A percentile compares a stretch with the other conserved stretches of the same genome.
phyloP scores from a whole-genome alignment of 2,888 invertebrate genomes.

The Graphium colonna region DNA sequence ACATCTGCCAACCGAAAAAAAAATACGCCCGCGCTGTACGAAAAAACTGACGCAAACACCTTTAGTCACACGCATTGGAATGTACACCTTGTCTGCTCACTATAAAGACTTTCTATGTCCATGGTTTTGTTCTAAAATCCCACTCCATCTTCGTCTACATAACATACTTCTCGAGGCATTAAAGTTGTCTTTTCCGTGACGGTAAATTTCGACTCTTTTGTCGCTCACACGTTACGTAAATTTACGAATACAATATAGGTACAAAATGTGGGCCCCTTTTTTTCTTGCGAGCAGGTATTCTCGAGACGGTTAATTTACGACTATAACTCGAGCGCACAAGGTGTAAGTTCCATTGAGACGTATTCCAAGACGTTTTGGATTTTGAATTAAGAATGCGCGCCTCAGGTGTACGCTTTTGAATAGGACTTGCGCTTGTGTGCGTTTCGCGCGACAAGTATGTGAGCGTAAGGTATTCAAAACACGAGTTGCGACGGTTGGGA shows the following conservation, averaged over 20 bases:
- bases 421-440: conserved; percentile 19
- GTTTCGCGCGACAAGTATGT: background rate
- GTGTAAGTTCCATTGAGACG: conserved; percentile 4
- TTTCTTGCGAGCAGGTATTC: conserved; percentile 12
- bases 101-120: background rate
- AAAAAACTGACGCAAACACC: conserved; percentile 34
- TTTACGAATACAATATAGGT: background rate
- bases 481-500: conserved; percentile 3
- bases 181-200: background rate
- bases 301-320: background rate
- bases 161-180: background rate
- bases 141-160: background rate
- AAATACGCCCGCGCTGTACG: conserved; percentile 36
- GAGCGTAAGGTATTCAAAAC: background rate
- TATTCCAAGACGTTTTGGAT: background rate
- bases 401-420: conserved; percentile 21
- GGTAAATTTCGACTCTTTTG: background rate
- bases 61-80: conserved; percentile 25
- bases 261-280: background rate
- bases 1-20: conserved; percentile 44
- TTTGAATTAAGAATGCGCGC: conserved; percentile 11
- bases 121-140: background rate
- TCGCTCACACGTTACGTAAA: background rate
- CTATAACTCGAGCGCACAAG: conserved; percentile 1
- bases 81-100: conserved; percentile 26